A percentile compares a stretch with the other conserved stretches of the same genome.
These are phyloP conservation scores for Chaunax sp. DNA, from an alignment of 2,797 vertebrate species.

Conservation along the genomic window DNA sequence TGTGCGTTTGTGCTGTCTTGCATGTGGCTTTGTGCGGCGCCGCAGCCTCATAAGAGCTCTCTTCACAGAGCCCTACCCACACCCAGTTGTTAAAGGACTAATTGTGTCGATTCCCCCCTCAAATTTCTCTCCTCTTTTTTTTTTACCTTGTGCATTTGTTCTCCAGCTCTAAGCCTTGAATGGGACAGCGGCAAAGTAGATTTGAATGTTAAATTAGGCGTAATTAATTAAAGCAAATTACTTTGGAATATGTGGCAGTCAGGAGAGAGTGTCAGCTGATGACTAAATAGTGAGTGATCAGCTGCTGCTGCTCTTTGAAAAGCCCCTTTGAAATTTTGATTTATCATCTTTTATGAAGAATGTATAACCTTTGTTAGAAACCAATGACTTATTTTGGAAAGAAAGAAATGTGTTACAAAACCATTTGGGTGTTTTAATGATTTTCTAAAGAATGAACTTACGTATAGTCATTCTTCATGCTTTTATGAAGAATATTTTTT, in stretches of 20 bases:
- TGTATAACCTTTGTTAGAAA: constrained; percentile 32
- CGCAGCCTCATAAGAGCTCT: constrained; percentile 88
- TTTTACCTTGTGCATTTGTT: constrained; percentile 86
- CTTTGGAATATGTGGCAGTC: constrained; percentile 89
- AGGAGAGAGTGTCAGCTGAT: constrained; percentile 88
- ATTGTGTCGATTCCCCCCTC: constrained; percentile 95
- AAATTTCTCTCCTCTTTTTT: constrained; percentile 85
- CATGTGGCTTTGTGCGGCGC: constrained; percentile 90
- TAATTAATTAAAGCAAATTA: constrained; percentile 98
- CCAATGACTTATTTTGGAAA: constrained; percentile 25
- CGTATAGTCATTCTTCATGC: constrained; percentile 13
- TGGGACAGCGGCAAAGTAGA: constrained; percentile 93
- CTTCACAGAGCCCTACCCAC: constrained; percentile 89
- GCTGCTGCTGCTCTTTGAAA: constrained; percentile 86
- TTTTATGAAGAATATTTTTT: constrained; percentile 37
- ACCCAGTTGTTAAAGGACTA: constrained; percentile 94
- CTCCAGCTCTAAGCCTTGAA: constrained; percentile 91
- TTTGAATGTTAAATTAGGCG: constrained; percentile 95
- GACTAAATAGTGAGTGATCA: constrained; percentile 92
- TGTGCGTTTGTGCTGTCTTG: constrained; percentile 82
- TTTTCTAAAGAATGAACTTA: constrained; percentile 18
- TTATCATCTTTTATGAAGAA: constrained; percentile 42
- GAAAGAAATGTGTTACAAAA: constrained; percentile 17
- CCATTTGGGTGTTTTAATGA: constrained; percentile 18
- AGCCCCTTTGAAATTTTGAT: constrained; percentile 55